phyloP scores from a whole-genome alignment of 2,797 vertebrate species.

The Micropoecilia bifurca region DNA sequence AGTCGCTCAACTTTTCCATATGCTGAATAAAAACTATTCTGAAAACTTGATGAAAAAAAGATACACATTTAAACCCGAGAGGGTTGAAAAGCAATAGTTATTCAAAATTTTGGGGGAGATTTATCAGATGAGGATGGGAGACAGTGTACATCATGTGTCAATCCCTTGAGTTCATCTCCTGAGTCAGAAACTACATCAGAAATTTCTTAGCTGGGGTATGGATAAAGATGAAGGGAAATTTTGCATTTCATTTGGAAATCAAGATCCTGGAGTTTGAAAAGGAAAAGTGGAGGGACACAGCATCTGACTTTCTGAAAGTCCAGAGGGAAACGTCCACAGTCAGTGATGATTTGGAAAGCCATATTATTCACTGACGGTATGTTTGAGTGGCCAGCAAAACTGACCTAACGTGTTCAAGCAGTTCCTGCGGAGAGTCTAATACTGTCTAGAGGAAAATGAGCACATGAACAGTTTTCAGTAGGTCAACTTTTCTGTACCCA shows the following conservation, averaged over 20 bases:
- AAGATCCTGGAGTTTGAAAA: not conserved
- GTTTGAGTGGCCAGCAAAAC: not conserved
- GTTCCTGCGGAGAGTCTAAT: not conserved
- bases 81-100: not conserved
- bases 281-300: not conserved
- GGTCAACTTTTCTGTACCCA: not conserved
- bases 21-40: not conserved
- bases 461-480: not conserved
- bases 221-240: not conserved
- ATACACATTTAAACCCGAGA: too few species aligned
- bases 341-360: not conserved
- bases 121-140: not conserved
- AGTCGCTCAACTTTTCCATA: not conserved
- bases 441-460: not conserved
- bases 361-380: not conserved
- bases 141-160: not conserved
- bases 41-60: too few species aligned
- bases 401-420: not conserved
- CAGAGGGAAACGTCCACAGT: not conserved
- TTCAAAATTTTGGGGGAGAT: not conserved
- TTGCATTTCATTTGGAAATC: not conserved
- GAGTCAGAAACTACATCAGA: not conserved
- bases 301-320: not conserved
- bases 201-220: not conserved
- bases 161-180: not conserved